Evolutionary conservation across 2,113 vertebrate genomes (phyloP).

Genomic region (Pelmatolapia mariae): DNA sequence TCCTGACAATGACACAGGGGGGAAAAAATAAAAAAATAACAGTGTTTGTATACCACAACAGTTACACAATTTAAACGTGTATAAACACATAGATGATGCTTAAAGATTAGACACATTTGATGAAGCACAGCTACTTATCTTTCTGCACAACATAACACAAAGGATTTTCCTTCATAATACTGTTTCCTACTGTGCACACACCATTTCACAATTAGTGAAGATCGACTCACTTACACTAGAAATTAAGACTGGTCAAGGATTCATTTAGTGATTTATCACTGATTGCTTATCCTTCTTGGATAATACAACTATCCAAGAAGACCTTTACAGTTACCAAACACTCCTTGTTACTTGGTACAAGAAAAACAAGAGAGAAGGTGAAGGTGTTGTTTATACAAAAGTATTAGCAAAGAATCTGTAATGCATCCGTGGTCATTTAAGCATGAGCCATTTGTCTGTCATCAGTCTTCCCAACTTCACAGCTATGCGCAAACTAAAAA

Average conservation of each 20-base stretch:
- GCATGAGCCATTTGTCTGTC: neutral
- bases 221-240: neutral
- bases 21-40: neutral
- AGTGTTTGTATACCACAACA: neutral
- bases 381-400: neutral
- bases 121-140: neutral
- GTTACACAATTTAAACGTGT: fast-evolving
- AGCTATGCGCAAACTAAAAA: fast-evolving
- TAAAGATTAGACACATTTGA: neutral
- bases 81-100: neutral
- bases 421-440: neutral
- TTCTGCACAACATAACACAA: neutral
- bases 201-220: neutral
- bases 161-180: neutral
- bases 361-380: neutral
- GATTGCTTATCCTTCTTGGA: neutral
- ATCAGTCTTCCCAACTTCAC: neutral
- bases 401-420: neutral
- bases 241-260: neutral
- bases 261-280: neutral
- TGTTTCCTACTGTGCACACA: neutral
- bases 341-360: neutral
- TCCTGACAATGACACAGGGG: slow-evolving; percentile 64
- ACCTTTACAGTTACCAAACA: neutral
- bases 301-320: neutral